Evolutionary conservation across 2,797 vertebrate species (phyloP), one percentile per base, ranked within the genome.

Genomic region (Gallinago stenura): DNA sequence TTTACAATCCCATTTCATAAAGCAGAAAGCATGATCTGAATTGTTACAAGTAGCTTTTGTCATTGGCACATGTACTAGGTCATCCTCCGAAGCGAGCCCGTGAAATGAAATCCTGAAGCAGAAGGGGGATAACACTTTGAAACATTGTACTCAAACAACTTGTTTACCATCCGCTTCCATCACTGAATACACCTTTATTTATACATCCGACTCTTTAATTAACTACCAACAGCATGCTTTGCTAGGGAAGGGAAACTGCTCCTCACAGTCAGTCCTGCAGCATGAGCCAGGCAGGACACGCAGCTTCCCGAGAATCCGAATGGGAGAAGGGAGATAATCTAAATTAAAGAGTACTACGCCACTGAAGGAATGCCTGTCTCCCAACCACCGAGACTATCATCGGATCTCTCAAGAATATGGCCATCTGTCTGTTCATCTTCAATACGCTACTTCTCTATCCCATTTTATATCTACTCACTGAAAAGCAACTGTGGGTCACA

Each of bases 1-100:
- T 97, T 97, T 96, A 96, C 97, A 98, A 98, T 98, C 97, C 91
- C 68, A 95, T 97, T 97, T 98, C 96, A 95, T 96, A 97, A 97
- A 94, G 96, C 95, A 98, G 71, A 96, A 98, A 97, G 97, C 97
- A 96, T 93, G 96, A 94, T 97, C 93, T 91, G 97, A 97, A 98
- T 97, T 93, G 93, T 96, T 97, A 97, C 94, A 91, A 97, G 95
- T 70, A 95, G 95, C 94, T 97, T 97, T 97, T 97, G 94, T 98
- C 97, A 98, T 94, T 97, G 97, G 86, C 75, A 78, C 83, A 75
- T 28, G 84, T 75, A 76, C 85, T 70, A 89, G 96, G 97, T 96
- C 94, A 97, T 50, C 48, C 91, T 95, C 75, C 60, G 88, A 97
- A 97, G 76, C 77, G 75, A 91, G 93, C 72, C 69, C 50, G 71